phyloP scores from a whole-genome alignment of 2,797 vertebrate species.

The Trematomus bernacchii region DNA sequence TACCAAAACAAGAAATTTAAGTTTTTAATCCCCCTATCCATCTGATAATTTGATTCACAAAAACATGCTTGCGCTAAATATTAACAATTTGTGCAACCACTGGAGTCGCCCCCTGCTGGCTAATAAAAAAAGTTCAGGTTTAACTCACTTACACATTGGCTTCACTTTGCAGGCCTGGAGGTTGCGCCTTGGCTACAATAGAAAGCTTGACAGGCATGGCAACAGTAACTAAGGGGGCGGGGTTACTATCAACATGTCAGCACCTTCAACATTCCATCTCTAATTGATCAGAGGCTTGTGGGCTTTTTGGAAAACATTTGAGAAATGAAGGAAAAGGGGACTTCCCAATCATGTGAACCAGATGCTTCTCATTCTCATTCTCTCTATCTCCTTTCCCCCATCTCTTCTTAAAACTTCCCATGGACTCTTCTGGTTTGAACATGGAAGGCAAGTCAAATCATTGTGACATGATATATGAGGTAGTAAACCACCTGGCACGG shows the following conservation, averaged over 20 bases:
- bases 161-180: too few relatives aligned
- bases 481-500: constrained; percentile 41
- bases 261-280: constrained; percentile 16
- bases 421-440: constrained; percentile 25
- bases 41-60: too few relatives aligned
- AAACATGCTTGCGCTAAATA: too few relatives aligned
- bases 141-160: too few relatives aligned
- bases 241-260: constrained; percentile 12
- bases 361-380: constrained; percentile 45
- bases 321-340: constrained; percentile 22
- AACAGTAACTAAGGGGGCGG: background rate
- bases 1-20: too few relatives aligned
- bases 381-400: constrained; percentile 18
- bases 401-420: constrained; percentile 29
- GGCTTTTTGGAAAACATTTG: constrained; percentile 28
- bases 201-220: background rate
- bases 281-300: constrained; percentile 9
- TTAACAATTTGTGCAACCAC: too few relatives aligned
- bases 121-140: too few relatives aligned
- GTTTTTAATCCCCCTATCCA: too few relatives aligned
- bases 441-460: constrained; percentile 47
- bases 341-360: constrained; percentile 47
- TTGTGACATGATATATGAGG: constrained; percentile 59
- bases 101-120: too few relatives aligned
- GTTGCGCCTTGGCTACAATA: too few relatives aligned